A percentile compares a stretch with the other conserved stretches of the same genome.
phyloP scores from a whole-genome alignment of 2,888 invertebrate species.

The Chymomyza fuscimana region DNA sequence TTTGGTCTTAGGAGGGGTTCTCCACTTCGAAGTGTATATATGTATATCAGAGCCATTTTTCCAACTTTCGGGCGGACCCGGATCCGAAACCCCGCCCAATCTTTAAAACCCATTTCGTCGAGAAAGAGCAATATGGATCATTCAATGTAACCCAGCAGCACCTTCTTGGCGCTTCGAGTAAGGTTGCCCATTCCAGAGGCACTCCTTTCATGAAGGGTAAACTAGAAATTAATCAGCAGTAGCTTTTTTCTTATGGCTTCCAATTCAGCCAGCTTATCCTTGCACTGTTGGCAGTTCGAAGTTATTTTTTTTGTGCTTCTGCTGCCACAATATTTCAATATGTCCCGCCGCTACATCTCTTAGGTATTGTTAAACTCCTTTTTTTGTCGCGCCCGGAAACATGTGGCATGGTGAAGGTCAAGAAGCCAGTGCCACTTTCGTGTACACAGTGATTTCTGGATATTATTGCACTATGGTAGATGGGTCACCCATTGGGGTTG shows the following conservation, averaged over 20 bases:
- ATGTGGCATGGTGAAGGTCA: conserved; percentile 88
- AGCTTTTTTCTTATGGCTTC: conserved; percentile 85
- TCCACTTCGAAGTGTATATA: no score
- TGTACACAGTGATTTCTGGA: conserved; percentile 66
- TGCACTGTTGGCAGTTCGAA: conserved; percentile 76
- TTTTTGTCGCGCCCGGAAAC: conserved; percentile 82
- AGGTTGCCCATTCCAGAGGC: conserved; percentile 91
- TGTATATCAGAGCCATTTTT: no score
- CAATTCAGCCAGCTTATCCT: conserved; percentile 81
- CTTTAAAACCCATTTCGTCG: conserved; percentile 82
- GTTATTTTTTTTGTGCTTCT: conserved; percentile 80
- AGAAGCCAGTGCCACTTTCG: conserved; percentile 85
- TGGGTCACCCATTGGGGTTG: conserved; percentile 95
- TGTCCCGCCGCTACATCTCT: conserved; percentile 86
- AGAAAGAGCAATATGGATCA: conserved; percentile 95
- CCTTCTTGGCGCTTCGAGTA: conserved; percentile 89
- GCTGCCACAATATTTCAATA: conserved; percentile 83
- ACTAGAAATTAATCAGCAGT: conserved; percentile 88
- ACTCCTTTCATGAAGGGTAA: conserved; percentile 85
- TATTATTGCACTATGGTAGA: conserved; percentile 82
- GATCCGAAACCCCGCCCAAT: no score
- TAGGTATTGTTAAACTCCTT: conserved; percentile 89
- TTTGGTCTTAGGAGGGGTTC: no score
- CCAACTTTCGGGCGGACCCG: no score
- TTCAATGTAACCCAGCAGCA: conserved; percentile 90